Percentiles rank a stretch among this genome's conserved stretches.
These are phyloP conservation scores for Scaptodrosophila lebanonensis DNA, from an alignment of 1,140 invertebrate species.

Conservation along the genomic window DNA sequence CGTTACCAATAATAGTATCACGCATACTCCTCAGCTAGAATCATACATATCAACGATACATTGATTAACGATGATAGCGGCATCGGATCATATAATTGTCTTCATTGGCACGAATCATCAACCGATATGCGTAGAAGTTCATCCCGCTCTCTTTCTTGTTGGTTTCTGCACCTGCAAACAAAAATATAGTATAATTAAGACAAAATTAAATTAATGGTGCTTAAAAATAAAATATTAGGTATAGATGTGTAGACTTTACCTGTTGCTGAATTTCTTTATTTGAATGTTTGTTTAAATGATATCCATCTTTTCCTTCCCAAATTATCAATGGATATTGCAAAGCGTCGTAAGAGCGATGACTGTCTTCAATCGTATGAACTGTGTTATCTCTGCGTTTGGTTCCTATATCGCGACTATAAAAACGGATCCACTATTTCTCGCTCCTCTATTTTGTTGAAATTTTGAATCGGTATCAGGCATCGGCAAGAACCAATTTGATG, in stretches of 20 bases:
- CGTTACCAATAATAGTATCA: constrained; percentile 5
- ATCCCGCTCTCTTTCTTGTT: constrained; percentile 73
- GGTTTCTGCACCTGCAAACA: neutral
- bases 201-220: neutral
- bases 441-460: too few relatives aligned
- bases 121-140: constrained; percentile 75
- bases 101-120: constrained; percentile 71
- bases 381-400: too few relatives aligned
- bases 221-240: neutral
- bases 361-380: too few relatives aligned
- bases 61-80: constrained; percentile 50
- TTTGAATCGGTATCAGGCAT: too few relatives aligned
- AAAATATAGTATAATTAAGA: neutral
- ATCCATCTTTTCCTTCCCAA: too few relatives aligned
- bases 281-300: too few relatives aligned
- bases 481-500: too few relatives aligned
- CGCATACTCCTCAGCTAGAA: constrained; percentile 17
- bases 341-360: too few relatives aligned
- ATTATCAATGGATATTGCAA: too few relatives aligned
- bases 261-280: constrained; percentile 8
- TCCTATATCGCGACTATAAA: too few relatives aligned
- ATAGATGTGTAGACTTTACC: neutral
- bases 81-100: constrained; percentile 67
- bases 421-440: too few relatives aligned
- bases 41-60: constrained; percentile 23